Base-by-base conservation (phyloP, 2,888 invertebrate species). In the Leucophenga montana region DNA sequence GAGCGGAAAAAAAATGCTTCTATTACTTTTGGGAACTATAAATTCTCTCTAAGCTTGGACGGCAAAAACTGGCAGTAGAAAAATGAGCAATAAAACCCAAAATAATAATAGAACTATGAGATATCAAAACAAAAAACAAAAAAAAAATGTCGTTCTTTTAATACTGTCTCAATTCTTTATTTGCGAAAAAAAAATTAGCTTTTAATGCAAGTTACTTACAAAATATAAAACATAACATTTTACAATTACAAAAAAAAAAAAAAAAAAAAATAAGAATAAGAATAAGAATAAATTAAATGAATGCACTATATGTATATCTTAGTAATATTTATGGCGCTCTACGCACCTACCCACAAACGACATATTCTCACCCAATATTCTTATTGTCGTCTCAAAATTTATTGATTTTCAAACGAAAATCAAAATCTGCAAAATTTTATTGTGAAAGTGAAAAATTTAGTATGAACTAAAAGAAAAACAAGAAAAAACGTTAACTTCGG, bases 211-310 rank as follows among this genome's bases (percentile, higher is more conserved):
- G 6, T 14, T 53, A 75, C 80, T 84, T 81, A 84, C 67, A 81
- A 82, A 81, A 80, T 82, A 27, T 27, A 81, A 82, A 81, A 81
- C 80, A 81, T 76, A 84, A 84, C 78, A 83, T 83, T 80, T 75
- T 75, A 79, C 78, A 81, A 48, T 64, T 67, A 66, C 44, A 71
- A 44, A 18, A 64, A 20, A 20, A 22, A 64, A 18, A 33, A 67
- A 69, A 61, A 46, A 64, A 69, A 71, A 73, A 16, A 74, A 74
- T 61, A 70, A 71, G 13, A 39, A 39, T 39, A 5, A 39, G 1
- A 31, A 39, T n/a, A 27, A 39, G 33, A 66, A 66, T 53, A 53
- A 53, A 66, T 66, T 66, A 53, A 64, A 5, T 27, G 27, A 3
- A 27, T 27, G 27, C 27, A 27, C 27, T 27, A 4, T 27, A 39